Evolutionary conservation across 2,888 invertebrate genomes (phyloP).

Genomic region (Parasteatoda lunata): DNA sequence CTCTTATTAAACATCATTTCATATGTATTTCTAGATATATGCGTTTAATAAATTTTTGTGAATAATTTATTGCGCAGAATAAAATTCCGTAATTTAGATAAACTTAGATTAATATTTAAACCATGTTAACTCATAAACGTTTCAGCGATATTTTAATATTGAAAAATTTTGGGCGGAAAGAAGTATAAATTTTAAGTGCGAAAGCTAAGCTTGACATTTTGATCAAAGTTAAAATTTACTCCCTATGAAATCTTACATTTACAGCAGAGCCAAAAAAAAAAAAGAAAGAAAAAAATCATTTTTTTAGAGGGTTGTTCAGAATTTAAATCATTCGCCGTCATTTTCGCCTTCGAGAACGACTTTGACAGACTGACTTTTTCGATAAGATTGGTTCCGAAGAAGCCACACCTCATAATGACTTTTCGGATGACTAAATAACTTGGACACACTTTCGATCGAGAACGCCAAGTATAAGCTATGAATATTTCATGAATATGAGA

Average conservation of each 20-base stretch:
- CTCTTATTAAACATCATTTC: too few species aligned
- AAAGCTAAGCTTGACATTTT: background rate
- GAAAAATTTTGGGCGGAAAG: background rate
- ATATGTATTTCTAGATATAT: too few species aligned
- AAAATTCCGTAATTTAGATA: too few species aligned
- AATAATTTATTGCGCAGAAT: too few species aligned
- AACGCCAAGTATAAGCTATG: conserved; percentile 40
- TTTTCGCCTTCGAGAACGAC: conserved; percentile 44
- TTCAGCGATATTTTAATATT: background rate
- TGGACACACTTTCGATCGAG: conserved; percentile 23
- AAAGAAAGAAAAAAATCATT: background rate
- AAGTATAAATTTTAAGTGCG: background rate
- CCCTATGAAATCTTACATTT: conserved; percentile 1
- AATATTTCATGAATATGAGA: conserved; percentile 61
- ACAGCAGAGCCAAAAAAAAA: background rate
- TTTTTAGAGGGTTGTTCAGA: conserved; percentile 17
- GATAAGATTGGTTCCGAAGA: conserved; percentile 19
- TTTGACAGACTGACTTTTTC: conserved; percentile 29
- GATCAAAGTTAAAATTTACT: conserved; percentile 21
- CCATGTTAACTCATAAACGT: background rate
- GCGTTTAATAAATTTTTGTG: too few species aligned
- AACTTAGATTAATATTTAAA: too few species aligned
- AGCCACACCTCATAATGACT: conserved; percentile 64
- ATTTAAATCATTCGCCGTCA: conserved; percentile 53
- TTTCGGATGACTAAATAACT: conserved; percentile 59